A percentile compares a stretch with the other conserved stretches of the same genome.
phyloP scores from a whole-genome alignment of 1,140 invertebrate genomes.

The Parapsyche elsis region DNA sequence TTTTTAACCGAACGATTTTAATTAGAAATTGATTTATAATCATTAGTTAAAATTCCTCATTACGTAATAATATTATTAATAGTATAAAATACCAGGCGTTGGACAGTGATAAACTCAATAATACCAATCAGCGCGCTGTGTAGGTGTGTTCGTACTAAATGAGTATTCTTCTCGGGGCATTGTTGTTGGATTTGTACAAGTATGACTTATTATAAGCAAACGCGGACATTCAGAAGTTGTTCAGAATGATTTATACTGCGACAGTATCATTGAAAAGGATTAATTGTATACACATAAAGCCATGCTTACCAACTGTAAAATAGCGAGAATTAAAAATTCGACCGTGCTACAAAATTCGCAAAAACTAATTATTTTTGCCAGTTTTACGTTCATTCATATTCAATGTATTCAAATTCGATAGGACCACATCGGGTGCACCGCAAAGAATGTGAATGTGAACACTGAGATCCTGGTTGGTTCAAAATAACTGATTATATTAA shows the following conservation, averaged over 20 bases:
- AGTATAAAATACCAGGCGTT: too few relatives aligned
- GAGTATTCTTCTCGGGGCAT: constrained; percentile 25
- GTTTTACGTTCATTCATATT: too few relatives aligned
- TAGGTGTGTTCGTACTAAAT: constrained; percentile 23
- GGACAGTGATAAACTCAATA: constrained; percentile 33
- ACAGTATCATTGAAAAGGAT: constrained; percentile 15
- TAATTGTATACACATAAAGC: background rate
- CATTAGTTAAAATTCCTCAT: background rate
- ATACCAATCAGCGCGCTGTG: constrained; percentile 7
- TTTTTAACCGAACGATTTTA: background rate
- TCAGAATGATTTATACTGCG: background rate
- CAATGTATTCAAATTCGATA: too few relatives aligned
- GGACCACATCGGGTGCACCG: too few relatives aligned
- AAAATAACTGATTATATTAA: too few relatives aligned
- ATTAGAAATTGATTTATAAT: constrained; percentile 16
- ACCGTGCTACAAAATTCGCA: too few relatives aligned
- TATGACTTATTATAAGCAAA: constrained; percentile 20
- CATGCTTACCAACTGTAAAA: too few relatives aligned
- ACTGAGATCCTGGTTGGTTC: too few relatives aligned
- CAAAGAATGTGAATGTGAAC: too few relatives aligned
- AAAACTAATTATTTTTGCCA: too few relatives aligned
- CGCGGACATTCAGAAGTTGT: constrained; percentile 1
- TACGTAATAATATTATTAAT: background rate
- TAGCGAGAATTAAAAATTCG: too few relatives aligned
- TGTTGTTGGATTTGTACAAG: constrained; percentile 32